These are phyloP conservation scores for Micropoecilia bifurca DNA, from an alignment of 2,797 vertebrate genomes.

Conservation along the genomic window DNA sequence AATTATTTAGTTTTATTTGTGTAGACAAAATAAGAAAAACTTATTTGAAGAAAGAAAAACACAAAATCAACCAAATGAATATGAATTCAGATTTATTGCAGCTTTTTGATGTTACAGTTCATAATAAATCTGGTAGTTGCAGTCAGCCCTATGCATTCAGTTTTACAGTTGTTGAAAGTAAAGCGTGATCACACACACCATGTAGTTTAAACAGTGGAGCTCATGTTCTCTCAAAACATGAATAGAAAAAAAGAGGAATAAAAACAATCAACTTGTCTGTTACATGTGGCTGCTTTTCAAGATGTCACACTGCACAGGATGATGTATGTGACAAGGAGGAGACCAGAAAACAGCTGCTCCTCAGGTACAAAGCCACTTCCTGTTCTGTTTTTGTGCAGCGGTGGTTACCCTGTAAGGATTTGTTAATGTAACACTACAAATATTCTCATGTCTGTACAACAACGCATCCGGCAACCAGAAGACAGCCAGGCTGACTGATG, in stretches of 20 bases:
- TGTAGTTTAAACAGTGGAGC: slow-evolving; percentile 42
- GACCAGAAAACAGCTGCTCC: slow-evolving; percentile 1
- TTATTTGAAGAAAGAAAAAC: neutral
- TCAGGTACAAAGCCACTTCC: slow-evolving; percentile 10
- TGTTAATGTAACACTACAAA: slow-evolving; percentile 66
- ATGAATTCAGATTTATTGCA: slow-evolving; percentile 79
- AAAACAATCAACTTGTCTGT: slow-evolving; percentile 25
- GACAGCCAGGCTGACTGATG: slow-evolving; percentile 65
- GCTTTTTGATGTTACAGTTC: slow-evolving; percentile 60
- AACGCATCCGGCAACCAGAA: slow-evolving; percentile 60
- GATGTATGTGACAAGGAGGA: slow-evolving; percentile 12
- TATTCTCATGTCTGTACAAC: slow-evolving; percentile 52
- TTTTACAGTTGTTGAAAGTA: slow-evolving; percentile 35
- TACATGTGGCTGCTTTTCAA: slow-evolving; percentile 44
- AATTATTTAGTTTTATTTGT: neutral
- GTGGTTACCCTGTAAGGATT: slow-evolving; percentile 40
- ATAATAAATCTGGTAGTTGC: slow-evolving; percentile 64
- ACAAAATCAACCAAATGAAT: slow-evolving; percentile 6
- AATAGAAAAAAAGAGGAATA: slow-evolving; percentile 39
- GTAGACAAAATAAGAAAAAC: neutral
- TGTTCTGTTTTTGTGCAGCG: slow-evolving; percentile 33
- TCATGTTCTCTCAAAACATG: slow-evolving; percentile 40
- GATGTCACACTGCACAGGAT: slow-evolving; percentile 38
- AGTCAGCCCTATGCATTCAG: slow-evolving; percentile 60
- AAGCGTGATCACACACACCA: slow-evolving; percentile 46